phyloP scores from a whole-genome alignment of 2,888 invertebrate species.

The Melipona beecheii region DNA sequence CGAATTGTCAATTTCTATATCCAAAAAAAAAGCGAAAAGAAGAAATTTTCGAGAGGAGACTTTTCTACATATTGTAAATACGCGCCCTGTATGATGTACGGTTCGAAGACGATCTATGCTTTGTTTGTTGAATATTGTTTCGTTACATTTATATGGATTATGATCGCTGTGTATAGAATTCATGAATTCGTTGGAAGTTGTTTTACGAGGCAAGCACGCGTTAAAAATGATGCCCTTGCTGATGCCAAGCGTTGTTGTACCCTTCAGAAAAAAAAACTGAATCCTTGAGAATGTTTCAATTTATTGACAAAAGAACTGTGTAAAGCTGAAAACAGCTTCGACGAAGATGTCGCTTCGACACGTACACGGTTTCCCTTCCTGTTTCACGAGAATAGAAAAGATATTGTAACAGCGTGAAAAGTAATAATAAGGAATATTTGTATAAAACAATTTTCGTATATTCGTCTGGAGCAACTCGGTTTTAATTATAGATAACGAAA shows the following conservation, averaged over 20 bases:
- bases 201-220: background rate
- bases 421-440: slow-evolving; percentile 41
- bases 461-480: background rate
- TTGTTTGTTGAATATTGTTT: slow-evolving; percentile 49
- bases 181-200: background rate
- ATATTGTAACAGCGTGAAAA: slow-evolving; percentile 48
- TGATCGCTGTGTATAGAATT: slow-evolving; percentile 16
- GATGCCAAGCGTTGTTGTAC: background rate
- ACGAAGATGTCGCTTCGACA: background rate
- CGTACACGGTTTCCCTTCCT: background rate
- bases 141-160: slow-evolving; percentile 39
- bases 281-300: background rate
- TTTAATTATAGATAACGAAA: background rate
- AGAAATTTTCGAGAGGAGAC: slow-evolving; percentile 2
- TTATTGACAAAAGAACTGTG: background rate
- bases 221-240: slow-evolving; percentile 10
- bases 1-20: background rate
- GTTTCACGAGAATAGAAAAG: slow-evolving; percentile 5
- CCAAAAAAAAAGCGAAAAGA: background rate
- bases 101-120: slow-evolving; percentile 8
- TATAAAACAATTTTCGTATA: slow-evolving; percentile 9
- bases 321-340: background rate
- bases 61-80: slow-evolving; percentile 13
- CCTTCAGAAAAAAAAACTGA: background rate
- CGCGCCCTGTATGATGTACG: slow-evolving; percentile 13